Evolutionary conservation across 2,797 vertebrate genomes (phyloP), one percentile per base, ranked within the genome.

Genomic region (Spinus pinus): DNA sequence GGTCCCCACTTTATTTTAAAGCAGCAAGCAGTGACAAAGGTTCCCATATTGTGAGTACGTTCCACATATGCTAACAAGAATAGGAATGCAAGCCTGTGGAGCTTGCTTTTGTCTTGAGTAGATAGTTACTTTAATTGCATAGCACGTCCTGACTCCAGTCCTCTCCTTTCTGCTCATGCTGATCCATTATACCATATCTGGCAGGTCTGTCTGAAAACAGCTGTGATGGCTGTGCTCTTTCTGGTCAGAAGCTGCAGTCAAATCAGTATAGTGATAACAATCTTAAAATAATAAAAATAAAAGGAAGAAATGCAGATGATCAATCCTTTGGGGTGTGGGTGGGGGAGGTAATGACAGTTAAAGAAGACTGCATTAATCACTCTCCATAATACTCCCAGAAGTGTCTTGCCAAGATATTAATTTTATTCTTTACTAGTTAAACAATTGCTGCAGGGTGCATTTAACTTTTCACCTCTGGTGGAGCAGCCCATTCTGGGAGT

Each of bases 371-470:
- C 86, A 90, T 98, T 97, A 97, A 97, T 98, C 89, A 96, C 28
- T 95, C 71, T 94, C 71, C 18, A 21, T 37, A 81, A 86, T 85
- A 93, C 93, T 97, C 88, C 77, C 91, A 72, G 46, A 96, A 96
- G 88, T 96, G 94, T 96, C 85, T 94, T 96, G 95, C 94, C 86
- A 90, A 97, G 91, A 86, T 93, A 95, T 97, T 96, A 94, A 96
- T 96, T 97, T 96, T 96, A 93, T 95, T 95, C 87, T 97, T 97
- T 97, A 92, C 62, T 92, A 95, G 96, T 79, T 89, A 94, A 90
- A 94, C 7, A 47, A 50, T 50, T 41, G 88, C 95, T 94, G 62
- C 67, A 58, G 95, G 93, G 80, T 93, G 60, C 91, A 95, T 96
- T 95, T 97, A 95, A 97, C 88, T 95, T 92, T 95, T 89, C 81